Evolutionary conservation across 2,797 vertebrate genomes (phyloP).

Genomic region (Hippopotamyrus pictus): DNA sequence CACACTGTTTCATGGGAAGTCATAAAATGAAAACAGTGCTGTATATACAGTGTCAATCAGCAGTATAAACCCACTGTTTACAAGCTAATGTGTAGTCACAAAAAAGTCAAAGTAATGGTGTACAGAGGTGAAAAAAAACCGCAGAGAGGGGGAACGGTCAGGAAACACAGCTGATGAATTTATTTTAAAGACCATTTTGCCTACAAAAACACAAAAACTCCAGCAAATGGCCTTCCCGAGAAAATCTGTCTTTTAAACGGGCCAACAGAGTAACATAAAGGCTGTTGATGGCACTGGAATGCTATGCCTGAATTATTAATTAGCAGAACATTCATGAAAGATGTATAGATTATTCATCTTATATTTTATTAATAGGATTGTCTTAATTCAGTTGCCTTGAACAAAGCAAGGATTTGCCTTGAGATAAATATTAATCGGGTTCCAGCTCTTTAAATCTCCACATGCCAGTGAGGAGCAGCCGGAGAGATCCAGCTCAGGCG

Average conservation of each 20-base stretch:
- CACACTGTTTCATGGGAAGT: neutral
- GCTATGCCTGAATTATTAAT: conserved; percentile 61
- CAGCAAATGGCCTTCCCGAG: conserved; percentile 9
- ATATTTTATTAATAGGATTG: conserved; percentile 73
- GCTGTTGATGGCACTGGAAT: conserved; percentile 54
- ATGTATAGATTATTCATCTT: conserved; percentile 62
- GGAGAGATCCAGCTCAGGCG: conserved; percentile 13
- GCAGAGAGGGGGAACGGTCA: neutral
- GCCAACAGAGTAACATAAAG: conserved; percentile 43
- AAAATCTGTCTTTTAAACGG: conserved; percentile 29
- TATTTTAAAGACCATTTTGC: neutral
- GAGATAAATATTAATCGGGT: conserved; percentile 59
- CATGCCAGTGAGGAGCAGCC: neutral
- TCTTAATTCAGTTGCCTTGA: conserved; percentile 64
- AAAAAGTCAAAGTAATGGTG: neutral
- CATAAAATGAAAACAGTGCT: neutral
- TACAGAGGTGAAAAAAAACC: neutral
- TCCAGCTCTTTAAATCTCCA: neutral
- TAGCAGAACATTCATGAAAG: conserved; percentile 55
- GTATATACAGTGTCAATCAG: neutral
- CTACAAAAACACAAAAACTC: neutral
- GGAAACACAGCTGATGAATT: neutral
- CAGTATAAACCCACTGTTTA: neutral
- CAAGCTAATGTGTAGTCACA: neutral
- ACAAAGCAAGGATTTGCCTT: conserved; percentile 64